A percentile compares a stretch with the other conserved stretches of the same genome.
phyloP scores from a whole-genome alignment of 2,113 vertebrate species.

The Tragelaphus imberbis region DNA sequence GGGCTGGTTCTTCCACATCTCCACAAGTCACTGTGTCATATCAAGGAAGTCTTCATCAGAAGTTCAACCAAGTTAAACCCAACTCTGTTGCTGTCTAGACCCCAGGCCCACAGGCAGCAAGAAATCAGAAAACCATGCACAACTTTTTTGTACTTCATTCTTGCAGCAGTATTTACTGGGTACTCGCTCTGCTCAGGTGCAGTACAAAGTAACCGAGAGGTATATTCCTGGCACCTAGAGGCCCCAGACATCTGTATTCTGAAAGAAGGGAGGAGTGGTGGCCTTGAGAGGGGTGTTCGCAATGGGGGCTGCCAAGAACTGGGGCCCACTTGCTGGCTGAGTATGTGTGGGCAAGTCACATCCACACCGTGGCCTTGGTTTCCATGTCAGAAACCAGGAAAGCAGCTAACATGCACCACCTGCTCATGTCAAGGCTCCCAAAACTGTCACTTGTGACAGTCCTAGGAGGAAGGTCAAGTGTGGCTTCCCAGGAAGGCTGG shows the following conservation, averaged over 20 bases:
- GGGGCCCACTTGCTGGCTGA: too few relatives aligned
- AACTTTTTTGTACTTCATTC: background rate
- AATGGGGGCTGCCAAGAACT: background rate
- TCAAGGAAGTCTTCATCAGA: background rate
- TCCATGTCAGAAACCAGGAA: background rate
- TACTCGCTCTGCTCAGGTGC: background rate
- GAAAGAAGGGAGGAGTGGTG: background rate
- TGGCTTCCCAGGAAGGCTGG: background rate
- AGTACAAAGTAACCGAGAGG: background rate
- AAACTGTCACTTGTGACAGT: rapidly evolving
- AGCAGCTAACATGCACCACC: background rate
- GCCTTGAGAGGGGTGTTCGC: background rate
- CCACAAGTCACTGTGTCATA: background rate
- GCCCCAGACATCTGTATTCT: background rate
- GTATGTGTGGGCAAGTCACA: background rate
- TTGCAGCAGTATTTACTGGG: conserved; percentile 11
- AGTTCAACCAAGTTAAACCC: background rate
- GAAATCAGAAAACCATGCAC: background rate
- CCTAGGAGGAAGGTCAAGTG: background rate
- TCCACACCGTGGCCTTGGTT: background rate
- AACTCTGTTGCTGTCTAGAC: background rate
- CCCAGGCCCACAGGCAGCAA: background rate
- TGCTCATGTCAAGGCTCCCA: too few relatives aligned
- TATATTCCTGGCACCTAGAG: background rate
- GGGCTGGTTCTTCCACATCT: background rate